Percentiles rank a stretch among this genome's conserved stretches.
Conservation (phyloP, 2,888 invertebrate genomes). For the Selenia dentaria region DNA sequence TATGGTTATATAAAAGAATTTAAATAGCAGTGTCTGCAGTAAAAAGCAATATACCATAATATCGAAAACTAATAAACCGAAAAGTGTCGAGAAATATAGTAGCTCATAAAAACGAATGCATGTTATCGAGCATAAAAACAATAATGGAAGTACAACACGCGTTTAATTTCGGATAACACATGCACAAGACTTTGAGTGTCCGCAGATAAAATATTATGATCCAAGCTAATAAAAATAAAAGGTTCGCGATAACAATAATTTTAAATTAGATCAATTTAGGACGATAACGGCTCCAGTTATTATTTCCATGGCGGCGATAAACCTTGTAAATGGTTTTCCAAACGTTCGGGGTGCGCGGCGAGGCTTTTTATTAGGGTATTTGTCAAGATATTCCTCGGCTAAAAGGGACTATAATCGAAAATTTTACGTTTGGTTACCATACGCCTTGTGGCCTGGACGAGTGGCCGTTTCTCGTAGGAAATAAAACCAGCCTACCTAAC, state of each 20-base stretch:
- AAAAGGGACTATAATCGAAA: constrained; percentile 74
- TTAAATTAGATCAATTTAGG: constrained; percentile 82
- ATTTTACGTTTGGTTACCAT: constrained; percentile 78
- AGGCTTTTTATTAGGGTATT: constrained; percentile 81
- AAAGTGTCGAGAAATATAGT: constrained; percentile 27
- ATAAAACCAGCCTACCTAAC: constrained; percentile 23
- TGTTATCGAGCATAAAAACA: constrained; percentile 34
- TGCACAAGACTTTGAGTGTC: constrained; percentile 47
- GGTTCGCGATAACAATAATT: constrained; percentile 80
- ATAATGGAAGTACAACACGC: constrained; percentile 26
- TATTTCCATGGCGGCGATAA: constrained; percentile 83
- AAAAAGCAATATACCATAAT: constrained; percentile 29
- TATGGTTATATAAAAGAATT: neutral
- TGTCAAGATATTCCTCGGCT: constrained; percentile 78
- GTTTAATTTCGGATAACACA: constrained; percentile 40
- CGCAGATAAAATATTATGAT: constrained; percentile 68
- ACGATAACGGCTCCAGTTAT: constrained; percentile 81
- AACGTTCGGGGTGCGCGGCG: constrained; percentile 73
- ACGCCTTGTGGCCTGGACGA: constrained; percentile 52
- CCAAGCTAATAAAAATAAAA: constrained; percentile 76
- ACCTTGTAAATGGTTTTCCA: constrained; percentile 83
- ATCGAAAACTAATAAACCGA: constrained; percentile 34
- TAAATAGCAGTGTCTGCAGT: constrained; percentile 13
- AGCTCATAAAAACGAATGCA: constrained; percentile 34
- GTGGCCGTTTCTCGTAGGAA: constrained; percentile 47